Percentiles rank a stretch among this genome's conserved stretches.
phyloP scores from a whole-genome alignment of 2,113 vertebrate genomes.

The Eclectus roratus region DNA sequence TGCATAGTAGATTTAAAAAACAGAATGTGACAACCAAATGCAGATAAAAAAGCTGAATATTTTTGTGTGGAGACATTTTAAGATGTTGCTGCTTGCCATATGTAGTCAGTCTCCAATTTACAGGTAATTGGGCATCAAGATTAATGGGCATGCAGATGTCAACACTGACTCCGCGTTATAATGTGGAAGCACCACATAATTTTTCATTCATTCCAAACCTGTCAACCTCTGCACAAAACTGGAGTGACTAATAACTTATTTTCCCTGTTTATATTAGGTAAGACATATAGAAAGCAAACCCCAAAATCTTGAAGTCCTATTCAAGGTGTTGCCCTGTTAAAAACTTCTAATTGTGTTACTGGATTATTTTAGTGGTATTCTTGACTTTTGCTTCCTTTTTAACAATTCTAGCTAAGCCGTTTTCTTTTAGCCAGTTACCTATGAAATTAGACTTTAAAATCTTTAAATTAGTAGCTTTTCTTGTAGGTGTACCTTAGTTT shows the following conservation, averaged over 20 bases:
- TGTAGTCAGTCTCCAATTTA: background rate
- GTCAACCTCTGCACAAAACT: background rate
- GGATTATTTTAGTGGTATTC: background rate
- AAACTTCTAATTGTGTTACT: background rate
- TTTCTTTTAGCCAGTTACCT: background rate
- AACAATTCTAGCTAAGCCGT: background rate
- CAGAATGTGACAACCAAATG: background rate
- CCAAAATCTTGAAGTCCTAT: background rate
- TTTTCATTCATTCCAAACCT: background rate
- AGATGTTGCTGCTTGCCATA: background rate
- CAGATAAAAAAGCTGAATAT: background rate
- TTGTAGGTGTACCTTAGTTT: background rate
- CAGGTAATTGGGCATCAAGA: background rate
- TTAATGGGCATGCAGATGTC: background rate
- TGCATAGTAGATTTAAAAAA: background rate
- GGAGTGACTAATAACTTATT: background rate
- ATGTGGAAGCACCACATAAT: background rate
- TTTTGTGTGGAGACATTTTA: background rate
- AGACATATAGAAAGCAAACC: background rate
- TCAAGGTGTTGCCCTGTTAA: background rate
- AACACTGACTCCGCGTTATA: background rate
- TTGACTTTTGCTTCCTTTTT: background rate
- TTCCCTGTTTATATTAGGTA: background rate
- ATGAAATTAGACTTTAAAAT: background rate
- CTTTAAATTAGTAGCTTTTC: background rate